Evolutionary conservation across 2,113 vertebrate species (phyloP), one percentile per base, ranked within the genome.

Genomic region (Callionymus lyra): DNA sequence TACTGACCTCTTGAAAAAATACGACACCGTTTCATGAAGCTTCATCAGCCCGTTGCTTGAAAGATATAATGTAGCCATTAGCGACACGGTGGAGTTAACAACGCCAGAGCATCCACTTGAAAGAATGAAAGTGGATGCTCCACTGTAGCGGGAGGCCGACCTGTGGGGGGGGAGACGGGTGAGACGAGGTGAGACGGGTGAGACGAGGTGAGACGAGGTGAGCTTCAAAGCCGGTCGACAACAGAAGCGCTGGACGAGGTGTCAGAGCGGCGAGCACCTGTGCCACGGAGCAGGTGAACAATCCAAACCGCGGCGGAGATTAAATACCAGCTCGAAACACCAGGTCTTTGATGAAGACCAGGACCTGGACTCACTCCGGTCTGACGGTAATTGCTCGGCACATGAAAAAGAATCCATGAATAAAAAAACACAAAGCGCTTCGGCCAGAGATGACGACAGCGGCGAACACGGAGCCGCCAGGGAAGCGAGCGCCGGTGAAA

Each of bases 271-370:
- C 12, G 15, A 12, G 35, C 54, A 47, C 32, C 42, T 59, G 53
- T 37, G 35, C 21, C 44, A 41, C 38, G 34, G 37, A 16, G 15
- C 17, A 56, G 54, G 53, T 51, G 50, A 62, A 71, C 59, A 68
- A 64, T 27, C 21, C 8, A 47, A 44, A 64, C 50, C 13, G 18
- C 8, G 43, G 16, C 56, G 38, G 48, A 49, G 50, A 54, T 38
- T 48, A 50, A 44, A 33, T 12, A 16, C 2, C 32, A 50, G 41
- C 47, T 48, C 35, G 38, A 59, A 55, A 56, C 47, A 46, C 40
- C 33, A 34, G 35, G 43, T 50, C 17, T 12, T 36, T 50, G 19
- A 37, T 18, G 37, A 38, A 34, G 27, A 13, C 32, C 6, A 2
- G 12, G 33, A 48, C 17, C 36, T 56, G 18, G 50, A 16, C 16